These are phyloP conservation scores for Zaprionus obscuricornis DNA, from an alignment of 2,888 invertebrate genomes.

Conservation along the genomic window DNA sequence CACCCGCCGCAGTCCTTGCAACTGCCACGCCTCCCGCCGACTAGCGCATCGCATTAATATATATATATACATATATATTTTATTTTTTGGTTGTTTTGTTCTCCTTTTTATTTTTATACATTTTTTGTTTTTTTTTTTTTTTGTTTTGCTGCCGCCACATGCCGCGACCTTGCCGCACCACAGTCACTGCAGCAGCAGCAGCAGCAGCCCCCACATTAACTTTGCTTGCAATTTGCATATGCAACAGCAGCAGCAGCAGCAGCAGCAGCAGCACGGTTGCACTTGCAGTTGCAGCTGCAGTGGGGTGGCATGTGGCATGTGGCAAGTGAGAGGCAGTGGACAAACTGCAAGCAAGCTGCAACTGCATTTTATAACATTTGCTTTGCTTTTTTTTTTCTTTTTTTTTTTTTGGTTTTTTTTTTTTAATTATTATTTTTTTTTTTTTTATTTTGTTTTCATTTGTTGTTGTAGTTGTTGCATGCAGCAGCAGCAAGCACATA, in stretches of 20 bases:
- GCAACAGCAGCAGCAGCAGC: conserved; percentile 19
- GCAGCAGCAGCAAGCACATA: conserved; percentile 38
- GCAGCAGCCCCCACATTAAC: conserved; percentile 58
- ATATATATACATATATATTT: conserved; percentile 74
- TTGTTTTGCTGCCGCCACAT: conserved; percentile 32
- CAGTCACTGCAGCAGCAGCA: conserved; percentile 64
- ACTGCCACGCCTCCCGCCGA: too few relatives aligned
- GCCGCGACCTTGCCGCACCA: conserved; percentile 67
- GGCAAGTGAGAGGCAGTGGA: too few relatives aligned
- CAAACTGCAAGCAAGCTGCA: too few relatives aligned
- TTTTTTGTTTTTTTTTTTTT: conserved; percentile 13
- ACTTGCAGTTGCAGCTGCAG: conserved; percentile 12
- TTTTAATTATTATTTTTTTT: conserved; percentile 3
- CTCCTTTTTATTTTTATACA: conserved; percentile 36
- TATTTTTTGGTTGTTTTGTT: conserved; percentile 72
- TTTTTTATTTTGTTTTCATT: neutral
- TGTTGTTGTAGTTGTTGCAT: too few relatives aligned
- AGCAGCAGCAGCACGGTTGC: conserved; percentile 1
- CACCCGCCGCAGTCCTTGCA: too few relatives aligned
- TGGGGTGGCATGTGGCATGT: too few relatives aligned
- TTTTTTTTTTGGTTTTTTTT: conserved; percentile 9
- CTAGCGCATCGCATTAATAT: conserved; percentile 72
- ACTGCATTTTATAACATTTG: conserved; percentile 36
- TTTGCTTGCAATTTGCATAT: conserved; percentile 40
- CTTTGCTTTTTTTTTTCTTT: conserved; percentile 11